Evolutionary conservation across 2,888 invertebrate genomes (phyloP).

Genomic region (Meandrusa payeni): DNA sequence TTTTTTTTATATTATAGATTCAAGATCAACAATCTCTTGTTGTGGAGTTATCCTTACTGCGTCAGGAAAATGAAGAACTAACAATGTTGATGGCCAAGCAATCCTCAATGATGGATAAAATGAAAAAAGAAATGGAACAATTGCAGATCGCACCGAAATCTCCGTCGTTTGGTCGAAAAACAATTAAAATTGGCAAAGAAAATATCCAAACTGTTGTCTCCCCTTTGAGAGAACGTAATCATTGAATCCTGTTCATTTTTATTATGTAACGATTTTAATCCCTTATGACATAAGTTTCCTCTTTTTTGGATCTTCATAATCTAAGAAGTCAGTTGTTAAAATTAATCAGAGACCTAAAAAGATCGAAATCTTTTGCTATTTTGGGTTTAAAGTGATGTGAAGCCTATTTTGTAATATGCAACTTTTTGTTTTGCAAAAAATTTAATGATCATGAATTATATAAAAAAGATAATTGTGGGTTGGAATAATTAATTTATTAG

Average conservation of each 20-base stretch:
- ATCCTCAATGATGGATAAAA: conserved; percentile 65
- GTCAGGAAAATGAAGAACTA: conserved; percentile 73
- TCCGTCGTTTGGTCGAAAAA: conserved; percentile 59
- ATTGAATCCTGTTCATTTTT: conserved; percentile 33
- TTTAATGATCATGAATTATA: too few species aligned
- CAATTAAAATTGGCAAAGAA: conserved; percentile 68
- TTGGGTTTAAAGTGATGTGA: too few species aligned
- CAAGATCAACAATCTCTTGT: conserved; percentile 74
- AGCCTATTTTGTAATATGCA: too few species aligned
- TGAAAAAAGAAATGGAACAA: conserved; percentile 65
- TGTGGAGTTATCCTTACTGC: conserved; percentile 66
- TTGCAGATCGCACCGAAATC: conserved; percentile 59
- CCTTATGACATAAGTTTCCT: too few species aligned
- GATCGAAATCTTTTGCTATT: too few species aligned
- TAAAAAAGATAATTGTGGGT: neutral
- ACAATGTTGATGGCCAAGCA: conserved; percentile 68
- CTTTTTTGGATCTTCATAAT: too few species aligned
- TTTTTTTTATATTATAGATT: conserved; percentile 45
- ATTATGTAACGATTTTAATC: neutral
- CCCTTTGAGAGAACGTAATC: conserved; percentile 69
- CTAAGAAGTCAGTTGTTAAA: too few species aligned
- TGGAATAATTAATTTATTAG: conserved; percentile 27
- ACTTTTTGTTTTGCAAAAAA: too few species aligned
- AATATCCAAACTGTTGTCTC: conserved; percentile 60
- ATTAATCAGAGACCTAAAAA: too few species aligned